Evolutionary conservation across 2,888 invertebrate genomes (phyloP), one percentile per base, ranked within the genome.

Genomic region (Agrochola circellaris): DNA sequence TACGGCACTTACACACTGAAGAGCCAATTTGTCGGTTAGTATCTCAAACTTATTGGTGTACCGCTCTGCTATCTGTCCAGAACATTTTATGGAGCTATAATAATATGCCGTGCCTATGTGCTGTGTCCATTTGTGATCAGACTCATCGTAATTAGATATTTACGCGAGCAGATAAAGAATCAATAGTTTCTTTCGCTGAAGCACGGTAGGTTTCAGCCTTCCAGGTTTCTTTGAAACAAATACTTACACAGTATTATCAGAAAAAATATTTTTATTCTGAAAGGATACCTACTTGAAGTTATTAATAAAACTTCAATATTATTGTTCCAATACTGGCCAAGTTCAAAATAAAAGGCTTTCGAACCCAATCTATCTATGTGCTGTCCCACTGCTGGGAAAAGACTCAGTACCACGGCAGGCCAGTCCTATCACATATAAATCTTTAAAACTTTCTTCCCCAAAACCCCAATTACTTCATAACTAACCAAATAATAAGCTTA

Each of bases 1-100:
- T 97, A 97, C 92, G 98, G 98, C 68, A 98, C 98, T 8, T 98
- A 97, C 85, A 98, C 98, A 2, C 88, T 97, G 72, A 96, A 95
- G 83, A 95, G 96, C 80, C 61, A 79, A 34, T 62, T 74, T 48
- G 34, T 65, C 13, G 86, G 86, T 84, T 4, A 71, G 84, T 86
- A 62, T 45, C n/a, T 15, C 15, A 38, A 58, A 34, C 15, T 20
- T 64, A 38, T 26, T 76, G 23, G 26, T 72, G 0, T 34, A 34
- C 30, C 42, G 15, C 0, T n/a, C 17, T 30, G 1, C 54, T 26
- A 5, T 15, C 3, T 15, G 20, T 6, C 26, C 15, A 60, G 26
- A 61, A 38, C 17, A 34, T 26, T n/a, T 30, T 13, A 11, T 51
- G 2, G 20, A 54, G 30, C 17, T 26, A n/a, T 20, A 51, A 7